These are phyloP conservation scores for Chydorus sphaericus DNA, from an alignment of 2,888 invertebrate species.

Conservation along the genomic window DNA sequence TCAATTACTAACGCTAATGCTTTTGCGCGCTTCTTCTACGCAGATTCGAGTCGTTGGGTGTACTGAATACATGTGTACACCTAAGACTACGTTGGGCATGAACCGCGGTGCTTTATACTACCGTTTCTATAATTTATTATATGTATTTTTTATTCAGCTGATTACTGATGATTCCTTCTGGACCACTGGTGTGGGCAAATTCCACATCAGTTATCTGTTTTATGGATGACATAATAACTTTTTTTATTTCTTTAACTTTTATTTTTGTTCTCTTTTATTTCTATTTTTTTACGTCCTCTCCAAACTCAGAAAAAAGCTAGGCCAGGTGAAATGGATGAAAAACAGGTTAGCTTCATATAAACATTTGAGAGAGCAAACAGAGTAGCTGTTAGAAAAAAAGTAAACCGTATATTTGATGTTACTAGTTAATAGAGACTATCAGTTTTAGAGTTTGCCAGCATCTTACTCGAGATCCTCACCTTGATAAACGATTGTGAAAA, in stretches of 20 bases:
- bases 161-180: not conserved
- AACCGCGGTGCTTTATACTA: not conserved
- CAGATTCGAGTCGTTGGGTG: not conserved
- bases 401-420: no score
- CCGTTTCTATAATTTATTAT: not conserved
- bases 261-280: conserved; percentile 16
- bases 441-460: not conserved
- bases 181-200: not conserved
- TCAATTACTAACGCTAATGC: not conserved
- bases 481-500: not conserved
- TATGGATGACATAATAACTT: no score
- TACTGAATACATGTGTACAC: not conserved
- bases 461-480: not conserved
- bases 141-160: not conserved
- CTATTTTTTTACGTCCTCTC: conserved; percentile 18
- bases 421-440: no score
- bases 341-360: conserved; percentile 24
- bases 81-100: not conserved
- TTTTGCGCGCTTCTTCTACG: not conserved
- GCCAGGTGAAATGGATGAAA: conserved; percentile 24
- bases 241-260: conserved; percentile 12
- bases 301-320: conserved; percentile 25
- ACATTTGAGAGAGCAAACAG: not conserved
- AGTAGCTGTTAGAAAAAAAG: no score
- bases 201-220: no score